Evolutionary conservation across 2,113 vertebrate species (phyloP), one percentile per base, ranked within the genome.

Genomic region (Hiodon tergisus): DNA sequence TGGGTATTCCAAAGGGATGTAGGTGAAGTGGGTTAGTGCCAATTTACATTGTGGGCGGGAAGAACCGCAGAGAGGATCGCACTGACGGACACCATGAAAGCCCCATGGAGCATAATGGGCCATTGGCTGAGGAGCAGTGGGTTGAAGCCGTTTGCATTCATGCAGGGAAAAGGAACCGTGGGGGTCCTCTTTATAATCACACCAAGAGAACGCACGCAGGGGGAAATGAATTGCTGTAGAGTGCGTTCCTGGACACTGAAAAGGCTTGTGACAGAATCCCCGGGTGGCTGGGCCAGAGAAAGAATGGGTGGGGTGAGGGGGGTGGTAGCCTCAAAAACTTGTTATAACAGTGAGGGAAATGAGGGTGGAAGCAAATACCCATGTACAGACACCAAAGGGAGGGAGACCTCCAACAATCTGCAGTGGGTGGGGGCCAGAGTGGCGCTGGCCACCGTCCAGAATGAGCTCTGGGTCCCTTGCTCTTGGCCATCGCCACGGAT

Each of bases 101-200:
- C 58, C 9, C 58, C 58, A 11, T 11, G 61, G 61, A 16, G 17
- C 11, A 63, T 63, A 63, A 63, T 16, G n/a, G 61, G 14, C 61
- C 61, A 63, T n/a, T 16, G 61, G 61, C 17, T 13, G 61, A 63
- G 14, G 61, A 16, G 6, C 14, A 16, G 14, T 16, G 14, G 14
- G 17, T 63, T 63, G 61, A 63, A 16, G 61, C 61, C 17, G 16
- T 63, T 63, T 63, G 61, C 61, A 16, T 63, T 63, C 7, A 63
- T 63, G 61, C 61, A 63, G 61, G 31, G 61, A 5, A 63, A 63
- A 63, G 61, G 61, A 63, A 63, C 61, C 14, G 61, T 63, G 61
- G 61, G 61, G 7, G 61, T 63, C 16, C 61, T 63, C 16, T n/a
- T 16, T 17, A 63, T 63, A 16, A 63, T 63, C 61, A 63, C 14